These are phyloP conservation scores for Crotalus viridis DNA, from an alignment of 2,113 vertebrate species.

Conservation along the genomic window DNA sequence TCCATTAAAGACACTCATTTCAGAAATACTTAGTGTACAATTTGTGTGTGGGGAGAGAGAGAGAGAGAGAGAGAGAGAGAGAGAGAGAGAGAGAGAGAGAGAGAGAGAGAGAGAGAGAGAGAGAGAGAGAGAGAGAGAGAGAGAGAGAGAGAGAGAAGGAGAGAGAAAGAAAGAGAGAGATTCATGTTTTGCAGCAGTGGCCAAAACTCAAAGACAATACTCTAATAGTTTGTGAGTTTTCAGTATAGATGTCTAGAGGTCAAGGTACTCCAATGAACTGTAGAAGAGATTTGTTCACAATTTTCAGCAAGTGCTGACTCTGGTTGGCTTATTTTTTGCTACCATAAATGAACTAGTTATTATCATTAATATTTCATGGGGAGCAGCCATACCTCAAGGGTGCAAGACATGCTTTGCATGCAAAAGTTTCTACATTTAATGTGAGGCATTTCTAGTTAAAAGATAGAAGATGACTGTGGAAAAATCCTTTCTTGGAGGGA, in stretches of 20 bases:
- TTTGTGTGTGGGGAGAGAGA: neutral
- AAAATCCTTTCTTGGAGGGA: neutral
- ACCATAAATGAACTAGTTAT: neutral
- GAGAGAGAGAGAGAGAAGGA: neutral
- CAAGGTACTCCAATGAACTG: neutral
- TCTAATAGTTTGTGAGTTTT: neutral
- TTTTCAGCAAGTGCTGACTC: neutral
- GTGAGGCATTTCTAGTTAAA: neutral
- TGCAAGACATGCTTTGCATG: neutral
- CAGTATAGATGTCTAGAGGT: neutral
- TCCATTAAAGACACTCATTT: neutral
- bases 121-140: neutral
- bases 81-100: neutral
- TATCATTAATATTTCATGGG: conserved; percentile 7
- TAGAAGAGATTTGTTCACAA: neutral
- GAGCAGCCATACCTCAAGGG: neutral
- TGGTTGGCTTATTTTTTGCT: neutral
- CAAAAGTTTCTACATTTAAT: neutral
- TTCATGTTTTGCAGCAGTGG: neutral
- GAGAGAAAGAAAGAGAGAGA: neutral
- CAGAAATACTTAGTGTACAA: neutral
- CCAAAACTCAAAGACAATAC: neutral
- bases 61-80: too few species aligned
- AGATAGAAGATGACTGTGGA: neutral
- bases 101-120: neutral